A percentile compares a stretch with the other conserved stretches of the same genome.
These are phyloP conservation scores for Spodoptera litura DNA, from an alignment of 1,140 invertebrate genomes.

Conservation along the genomic window DNA sequence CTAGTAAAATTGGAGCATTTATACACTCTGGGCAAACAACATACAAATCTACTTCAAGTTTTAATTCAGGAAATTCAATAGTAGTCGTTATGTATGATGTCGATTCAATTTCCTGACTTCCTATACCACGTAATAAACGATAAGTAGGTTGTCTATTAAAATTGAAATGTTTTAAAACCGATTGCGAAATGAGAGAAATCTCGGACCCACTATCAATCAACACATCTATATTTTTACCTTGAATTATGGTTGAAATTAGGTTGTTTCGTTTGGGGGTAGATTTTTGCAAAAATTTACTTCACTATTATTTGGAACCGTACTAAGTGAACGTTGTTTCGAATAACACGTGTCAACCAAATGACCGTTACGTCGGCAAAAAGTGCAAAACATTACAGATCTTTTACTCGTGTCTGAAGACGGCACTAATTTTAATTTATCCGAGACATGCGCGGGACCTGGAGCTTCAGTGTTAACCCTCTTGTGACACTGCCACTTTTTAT, in stretches of 20 bases:
- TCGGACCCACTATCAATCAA: neutral
- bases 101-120: constrained; percentile 4
- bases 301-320: no score
- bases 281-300: no score
- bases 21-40: no score
- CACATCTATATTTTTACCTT: neutral
- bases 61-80: neutral
- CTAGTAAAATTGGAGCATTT: no score
- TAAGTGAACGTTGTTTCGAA: no score
- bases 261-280: neutral
- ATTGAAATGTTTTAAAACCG: neutral
- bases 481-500: constrained; percentile 1
- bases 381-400: neutral
- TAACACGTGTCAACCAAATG: neutral
- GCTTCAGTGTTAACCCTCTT: neutral
- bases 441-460: neutral
- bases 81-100: neutral
- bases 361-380: neutral
- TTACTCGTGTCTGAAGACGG: neutral
- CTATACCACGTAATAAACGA: neutral
- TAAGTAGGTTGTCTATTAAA: neutral
- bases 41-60: neutral
- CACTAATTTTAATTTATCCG: neutral
- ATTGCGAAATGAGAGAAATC: neutral
- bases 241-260: neutral